Base-by-base conservation (phyloP, 2,888 invertebrate genomes). In the Ormia ochracea region DNA sequence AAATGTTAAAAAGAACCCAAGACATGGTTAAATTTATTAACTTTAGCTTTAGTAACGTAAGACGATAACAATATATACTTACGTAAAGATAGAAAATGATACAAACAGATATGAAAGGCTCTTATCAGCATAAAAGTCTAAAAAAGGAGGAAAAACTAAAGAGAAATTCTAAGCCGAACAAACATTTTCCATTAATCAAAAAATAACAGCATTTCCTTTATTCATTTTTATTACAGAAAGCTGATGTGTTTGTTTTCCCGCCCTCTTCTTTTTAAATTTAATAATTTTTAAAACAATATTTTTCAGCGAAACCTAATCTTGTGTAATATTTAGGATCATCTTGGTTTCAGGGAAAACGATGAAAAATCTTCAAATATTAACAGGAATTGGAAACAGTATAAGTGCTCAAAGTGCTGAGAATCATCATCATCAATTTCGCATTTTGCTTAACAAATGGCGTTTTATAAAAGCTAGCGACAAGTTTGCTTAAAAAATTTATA, bases 121-220 rank as follows among this genome's bases (percentile, higher is more conserved):
- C 23, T 63, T 33, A 48, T n/a, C 36, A 48, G 33, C 33, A 63
- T 33, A n/a, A 63, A 48, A 48, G 21, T 3, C 7, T 12, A 2
- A n/a, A 9, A 0, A 23, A 21, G 0, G 12, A n/a, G 33, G 14
- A 14, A 2, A 12, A 12, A 41, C 14, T 41, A 17, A 33, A 6
- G 14, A 50, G 17, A 10, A 23, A 61, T 21, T 41, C 12, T 21
- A 14, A 14, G 33, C 14, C 31, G 38, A 50, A 14, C 21, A 61
- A 52, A 48, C 41, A 72, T 10, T 17, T 43, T 41, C 31, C 23
- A 61, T 59, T 59, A 50, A 70, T 61, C 50, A 61, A 50, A 70
- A 70, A 70, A 31, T 41, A 61, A 72, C 48, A 59, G 26, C 69
- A 66, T n/a, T 12, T 43, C 19, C 2, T 43, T 19, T 38, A 2